These are phyloP conservation scores for Phalacrocorax brasilianus DNA, from an alignment of 2,113 vertebrate species.

Conservation along the genomic window DNA sequence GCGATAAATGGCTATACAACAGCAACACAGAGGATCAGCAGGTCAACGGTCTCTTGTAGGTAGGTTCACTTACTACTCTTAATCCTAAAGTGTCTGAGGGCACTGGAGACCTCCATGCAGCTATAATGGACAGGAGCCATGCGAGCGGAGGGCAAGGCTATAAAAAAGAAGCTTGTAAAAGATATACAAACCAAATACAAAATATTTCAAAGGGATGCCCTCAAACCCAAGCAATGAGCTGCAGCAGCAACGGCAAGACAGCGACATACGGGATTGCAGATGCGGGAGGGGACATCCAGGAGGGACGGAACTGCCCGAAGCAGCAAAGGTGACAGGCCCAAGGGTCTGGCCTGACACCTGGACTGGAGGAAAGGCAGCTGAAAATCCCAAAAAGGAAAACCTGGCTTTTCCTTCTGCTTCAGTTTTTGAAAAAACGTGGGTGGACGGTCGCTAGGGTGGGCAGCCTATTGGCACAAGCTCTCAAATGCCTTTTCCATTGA, in stretches of 20 bases:
- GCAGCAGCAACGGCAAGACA: background rate
- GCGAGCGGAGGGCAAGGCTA: background rate
- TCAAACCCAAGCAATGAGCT: background rate
- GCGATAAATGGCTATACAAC: background rate
- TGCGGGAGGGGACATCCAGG: background rate
- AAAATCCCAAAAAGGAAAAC: background rate
- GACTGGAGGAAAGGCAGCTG: background rate
- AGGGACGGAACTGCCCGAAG: background rate
- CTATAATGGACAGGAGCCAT: background rate
- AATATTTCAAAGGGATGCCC: background rate
- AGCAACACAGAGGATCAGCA: background rate
- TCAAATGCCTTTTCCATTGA: background rate
- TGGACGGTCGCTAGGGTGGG: background rate
- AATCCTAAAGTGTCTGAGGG: background rate
- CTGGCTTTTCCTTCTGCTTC: background rate
- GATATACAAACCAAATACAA: background rate
- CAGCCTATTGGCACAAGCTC: background rate
- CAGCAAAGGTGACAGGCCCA: background rate
- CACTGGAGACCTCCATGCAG: background rate
- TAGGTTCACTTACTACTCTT: background rate
- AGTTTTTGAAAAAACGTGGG: background rate
- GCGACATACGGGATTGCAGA: rapidly evolving
- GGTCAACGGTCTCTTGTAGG: background rate
- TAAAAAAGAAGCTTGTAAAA: background rate
- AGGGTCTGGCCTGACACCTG: background rate